A percentile compares a stretch with the other conserved stretches of the same genome.
These are phyloP conservation scores for Octomys mimax DNA, from an alignment of 2,797 vertebrate genomes.

Conservation along the genomic window DNA sequence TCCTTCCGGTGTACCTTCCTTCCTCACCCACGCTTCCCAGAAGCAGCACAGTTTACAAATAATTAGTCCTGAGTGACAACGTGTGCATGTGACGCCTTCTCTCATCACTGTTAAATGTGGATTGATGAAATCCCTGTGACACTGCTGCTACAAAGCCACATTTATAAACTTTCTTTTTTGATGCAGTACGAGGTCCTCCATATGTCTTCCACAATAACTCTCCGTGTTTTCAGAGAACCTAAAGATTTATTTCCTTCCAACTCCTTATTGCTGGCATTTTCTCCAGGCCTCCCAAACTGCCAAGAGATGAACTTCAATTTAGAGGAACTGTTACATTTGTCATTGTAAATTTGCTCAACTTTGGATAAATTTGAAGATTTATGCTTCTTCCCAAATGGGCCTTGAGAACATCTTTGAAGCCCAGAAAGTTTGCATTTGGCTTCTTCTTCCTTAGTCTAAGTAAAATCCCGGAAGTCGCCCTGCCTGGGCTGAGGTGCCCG, in stretches of 20 bases:
- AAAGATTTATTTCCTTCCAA: conserved; percentile 86
- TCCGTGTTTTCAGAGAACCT: conserved; percentile 84
- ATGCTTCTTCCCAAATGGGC: conserved; percentile 69
- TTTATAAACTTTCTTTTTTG: conserved; percentile 85
- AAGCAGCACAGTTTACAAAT: conserved; percentile 52
- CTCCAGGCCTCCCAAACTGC: conserved; percentile 84
- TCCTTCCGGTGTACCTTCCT: background rate
- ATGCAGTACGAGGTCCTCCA: conserved; percentile 83
- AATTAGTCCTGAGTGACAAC: conserved; percentile 20
- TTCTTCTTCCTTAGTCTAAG: conserved; percentile 57
- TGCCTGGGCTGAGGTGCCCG: background rate
- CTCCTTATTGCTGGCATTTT: conserved; percentile 84
- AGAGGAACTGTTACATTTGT: conserved; percentile 84
- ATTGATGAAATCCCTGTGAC: conserved; percentile 82
- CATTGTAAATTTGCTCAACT: conserved; percentile 84
- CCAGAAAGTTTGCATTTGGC: conserved; percentile 61
- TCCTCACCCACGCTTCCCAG: background rate
- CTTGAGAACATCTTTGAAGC: conserved; percentile 66
- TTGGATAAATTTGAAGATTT: conserved; percentile 81
- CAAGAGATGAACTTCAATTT: conserved; percentile 86
- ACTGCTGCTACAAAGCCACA: conserved; percentile 80
- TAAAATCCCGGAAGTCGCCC: background rate
- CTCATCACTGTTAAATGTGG: conserved; percentile 75
- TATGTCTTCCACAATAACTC: conserved; percentile 85
- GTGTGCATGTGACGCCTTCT: conserved; percentile 9